These are phyloP conservation scores for Acanthopleura granulata DNA, from an alignment of 2,888 invertebrate genomes.

Conservation along the genomic window DNA sequence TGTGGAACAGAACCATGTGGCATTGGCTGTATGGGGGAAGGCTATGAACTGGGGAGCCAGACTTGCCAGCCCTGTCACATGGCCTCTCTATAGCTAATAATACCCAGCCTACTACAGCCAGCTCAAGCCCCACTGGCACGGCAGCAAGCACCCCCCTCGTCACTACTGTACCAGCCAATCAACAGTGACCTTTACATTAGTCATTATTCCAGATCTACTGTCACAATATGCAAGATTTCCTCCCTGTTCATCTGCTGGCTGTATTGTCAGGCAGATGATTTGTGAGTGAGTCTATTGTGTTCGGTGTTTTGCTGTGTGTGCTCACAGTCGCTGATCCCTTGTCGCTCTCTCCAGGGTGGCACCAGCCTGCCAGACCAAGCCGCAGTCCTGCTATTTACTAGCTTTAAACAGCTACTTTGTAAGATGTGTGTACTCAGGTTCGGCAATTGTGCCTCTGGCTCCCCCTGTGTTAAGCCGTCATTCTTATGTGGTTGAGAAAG, in stretches of 20 bases:
- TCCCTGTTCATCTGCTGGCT: neutral
- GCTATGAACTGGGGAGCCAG: constrained; percentile 7
- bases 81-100: constrained; percentile 13
- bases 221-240: constrained; percentile 11
- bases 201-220: constrained; percentile 18
- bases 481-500: constrained; percentile 6
- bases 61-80: constrained; percentile 15
- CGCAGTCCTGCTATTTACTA: neutral
- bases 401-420: neutral
- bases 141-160: constrained; percentile 10
- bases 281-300: neutral
- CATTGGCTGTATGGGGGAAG: neutral
- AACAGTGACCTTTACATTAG: constrained; percentile 17
- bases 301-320: neutral
- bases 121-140: neutral
- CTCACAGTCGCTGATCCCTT: neutral
- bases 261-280: constrained; percentile 12
- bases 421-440: too few relatives aligned
- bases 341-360: neutral
- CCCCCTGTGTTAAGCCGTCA: neutral
- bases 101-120: neutral
- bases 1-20: constrained; percentile 17
- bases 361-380: neutral
- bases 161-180: constrained; percentile 7
- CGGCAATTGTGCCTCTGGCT: too few relatives aligned